Evolutionary conservation across 1,140 invertebrate species (phyloP), one percentile per base, ranked within the genome.

Genomic region (Pseudomyrmex flavicornis): DNA sequence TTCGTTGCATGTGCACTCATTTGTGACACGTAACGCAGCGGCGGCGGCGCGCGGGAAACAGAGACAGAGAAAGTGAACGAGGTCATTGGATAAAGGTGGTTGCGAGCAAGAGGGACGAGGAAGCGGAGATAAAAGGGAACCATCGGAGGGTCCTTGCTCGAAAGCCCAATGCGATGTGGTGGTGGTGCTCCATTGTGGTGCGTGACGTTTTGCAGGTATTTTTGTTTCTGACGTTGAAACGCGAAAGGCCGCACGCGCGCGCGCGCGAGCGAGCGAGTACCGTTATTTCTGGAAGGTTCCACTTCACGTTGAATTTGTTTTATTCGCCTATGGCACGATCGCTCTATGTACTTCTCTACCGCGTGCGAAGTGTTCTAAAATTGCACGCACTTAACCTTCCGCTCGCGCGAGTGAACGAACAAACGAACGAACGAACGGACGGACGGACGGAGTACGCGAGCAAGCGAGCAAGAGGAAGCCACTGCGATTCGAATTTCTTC

Each of bases 221-320:
- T 86, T 84, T 59, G 73, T 84, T 84, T 73, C 80, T 73, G 59
- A 69, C 66, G 48, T 56, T 56, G 72, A 76, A 59, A 73, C 76
- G 73, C 76, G 73, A n/a, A 35, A 35, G 35, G 35, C 46, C 48
- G 74, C 12, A 3, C 20, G 22, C 35, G 20, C 15, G 26, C 17
- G 26, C 17, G 22, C 35, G 20, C 15, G 26, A 15, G 26, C 17
- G 59, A 12, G 52, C 61, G 63, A 74, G 56, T 12, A 26, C 58
- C 61, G 86, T 86, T 87, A 87, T 87, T 87, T 87, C 70, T 61
- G 73, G 73, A 56, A 26, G 35, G 83, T 79, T 76, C 68, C 62
- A 9, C 15, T 8, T n/a, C 13, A 10, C 62, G 22, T 68, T 76
- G 72, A 59, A 46, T 35, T 65, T 58, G 77, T 83, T 82, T 86